Evolutionary conservation across 92 coral and sea anemone species (phyloP), one percentile per base, ranked within the genome.

Genomic region (Pocillopora meandrina): DNA sequence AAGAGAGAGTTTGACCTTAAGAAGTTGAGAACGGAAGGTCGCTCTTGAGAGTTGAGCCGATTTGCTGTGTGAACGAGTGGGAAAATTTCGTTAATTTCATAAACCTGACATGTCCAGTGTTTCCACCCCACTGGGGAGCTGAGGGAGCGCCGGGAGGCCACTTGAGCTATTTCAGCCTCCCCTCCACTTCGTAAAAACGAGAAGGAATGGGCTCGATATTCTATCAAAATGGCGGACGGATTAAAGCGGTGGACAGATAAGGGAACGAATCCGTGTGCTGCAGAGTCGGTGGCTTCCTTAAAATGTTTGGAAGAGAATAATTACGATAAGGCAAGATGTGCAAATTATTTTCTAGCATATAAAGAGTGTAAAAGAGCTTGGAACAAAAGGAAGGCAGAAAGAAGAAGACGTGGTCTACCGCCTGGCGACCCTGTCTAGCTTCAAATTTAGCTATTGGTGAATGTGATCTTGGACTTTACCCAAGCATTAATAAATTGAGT

Each of bases 291-390:
- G 69, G 99, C 95, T 15, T 96, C 99, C 6, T 83, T 96, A 90
- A 94, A 96, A 74, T 96, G 99, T 75, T 85, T 96, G 65, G 97
- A 89, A 61, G 95, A 90, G 35, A 90, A 96, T 70, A 89, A 94
- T 77, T 96, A 94, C 76, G 88, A 86, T 84, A 96, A 90, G 74
- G 90, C 87, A 73, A 90, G 86, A 71, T 96, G 99, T 63, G 88
- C 79, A 81, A 87, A 66, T 82, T 96, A 96, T 70, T 96, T 96
- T 77, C 87, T 94, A 68, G 98, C 99, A 1, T 96, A 96, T 66
- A 94, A 70, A 65, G 94, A 94, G 73, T 96, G 99, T 61, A 96
- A 94, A 81, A 96, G 90, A 71, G 98, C 99, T 74, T 96, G 99
- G 99, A 96, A 95, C 52, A 90, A 86, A 56, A 76, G 97, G 76